Percentiles rank a stretch among this genome's conserved stretches.
These are phyloP conservation scores for Galeopterus variegatus DNA, from an alignment of 2,113 vertebrate genomes.

Conservation along the genomic window DNA sequence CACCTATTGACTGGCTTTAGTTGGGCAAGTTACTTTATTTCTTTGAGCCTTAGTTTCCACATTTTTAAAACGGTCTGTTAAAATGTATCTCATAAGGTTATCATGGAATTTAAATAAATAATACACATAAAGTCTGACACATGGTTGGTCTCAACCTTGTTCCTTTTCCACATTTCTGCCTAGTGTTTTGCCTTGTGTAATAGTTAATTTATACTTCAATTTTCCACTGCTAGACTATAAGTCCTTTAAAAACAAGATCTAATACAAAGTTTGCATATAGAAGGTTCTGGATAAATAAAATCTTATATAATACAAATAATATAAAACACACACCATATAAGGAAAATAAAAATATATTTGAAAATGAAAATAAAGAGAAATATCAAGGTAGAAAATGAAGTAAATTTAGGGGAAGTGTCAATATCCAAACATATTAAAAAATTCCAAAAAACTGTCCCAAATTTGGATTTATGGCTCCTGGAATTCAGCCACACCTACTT, in stretches of 20 bases:
- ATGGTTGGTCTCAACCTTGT: neutral
- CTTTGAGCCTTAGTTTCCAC: neutral
- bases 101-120: slow-evolving; percentile 49
- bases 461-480: neutral
- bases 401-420: neutral
- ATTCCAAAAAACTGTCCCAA: neutral
- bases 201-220: neutral
- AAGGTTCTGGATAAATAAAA: neutral
- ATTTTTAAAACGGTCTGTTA: slow-evolving; percentile 28
- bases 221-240: neutral
- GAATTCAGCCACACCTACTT: neutral
- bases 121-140: neutral
- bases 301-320: neutral
- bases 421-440: neutral
- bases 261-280: neutral
- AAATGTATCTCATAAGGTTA: neutral
- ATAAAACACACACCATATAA: neutral
- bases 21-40: neutral
- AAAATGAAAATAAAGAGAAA: slow-evolving; percentile 24
- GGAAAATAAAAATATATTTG: slow-evolving; percentile 17
- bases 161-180: neutral
- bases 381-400: neutral
- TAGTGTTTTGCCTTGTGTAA: neutral
- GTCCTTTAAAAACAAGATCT: neutral
- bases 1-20: neutral